Evolutionary conservation across 1,140 invertebrate species (phyloP).

Genomic region (Phymastichus coffea): DNA sequence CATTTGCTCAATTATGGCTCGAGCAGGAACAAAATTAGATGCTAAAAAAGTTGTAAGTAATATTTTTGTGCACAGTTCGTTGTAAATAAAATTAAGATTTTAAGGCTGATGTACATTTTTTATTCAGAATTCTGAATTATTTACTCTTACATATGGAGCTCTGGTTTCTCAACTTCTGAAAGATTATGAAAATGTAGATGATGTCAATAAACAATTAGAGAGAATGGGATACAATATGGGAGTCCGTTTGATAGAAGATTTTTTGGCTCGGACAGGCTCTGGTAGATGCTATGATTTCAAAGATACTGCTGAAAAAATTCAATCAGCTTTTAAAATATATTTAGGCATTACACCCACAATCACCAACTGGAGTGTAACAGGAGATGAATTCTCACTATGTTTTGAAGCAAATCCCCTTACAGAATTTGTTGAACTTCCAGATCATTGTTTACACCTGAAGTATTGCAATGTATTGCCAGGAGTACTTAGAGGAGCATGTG

Average conservation of each 20-base stretch:
- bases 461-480: constrained; percentile 96
- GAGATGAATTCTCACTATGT: constrained; percentile 95
- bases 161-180: constrained; percentile 95
- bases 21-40: constrained; percentile 62
- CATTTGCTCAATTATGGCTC: constrained; percentile 58
- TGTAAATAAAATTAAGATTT: background rate
- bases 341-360: constrained; percentile 88
- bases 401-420: constrained; percentile 94
- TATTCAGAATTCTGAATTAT: constrained; percentile 92
- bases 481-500: constrained; percentile 89
- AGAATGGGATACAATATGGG: constrained; percentile 98
- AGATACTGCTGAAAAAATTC: constrained; percentile 96
- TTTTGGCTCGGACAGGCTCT: constrained; percentile 87
- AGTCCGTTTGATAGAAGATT: constrained; percentile 95
- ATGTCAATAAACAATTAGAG: constrained; percentile 93
- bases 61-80: constrained; percentile 11
- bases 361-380: constrained; percentile 89
- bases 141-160: constrained; percentile 97
- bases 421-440: constrained; percentile 98
- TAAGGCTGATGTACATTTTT: constrained; percentile 8
- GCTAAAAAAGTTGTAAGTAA: constrained; percentile 67
- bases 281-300: constrained; percentile 92
- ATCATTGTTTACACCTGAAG: constrained; percentile 78
- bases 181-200: constrained; percentile 96
- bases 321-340: constrained; percentile 86